A percentile compares a stretch with the other conserved stretches of the same genome.
phyloP scores from a whole-genome alignment of 2,113 vertebrate species.

The Oceanites oceanicus region DNA sequence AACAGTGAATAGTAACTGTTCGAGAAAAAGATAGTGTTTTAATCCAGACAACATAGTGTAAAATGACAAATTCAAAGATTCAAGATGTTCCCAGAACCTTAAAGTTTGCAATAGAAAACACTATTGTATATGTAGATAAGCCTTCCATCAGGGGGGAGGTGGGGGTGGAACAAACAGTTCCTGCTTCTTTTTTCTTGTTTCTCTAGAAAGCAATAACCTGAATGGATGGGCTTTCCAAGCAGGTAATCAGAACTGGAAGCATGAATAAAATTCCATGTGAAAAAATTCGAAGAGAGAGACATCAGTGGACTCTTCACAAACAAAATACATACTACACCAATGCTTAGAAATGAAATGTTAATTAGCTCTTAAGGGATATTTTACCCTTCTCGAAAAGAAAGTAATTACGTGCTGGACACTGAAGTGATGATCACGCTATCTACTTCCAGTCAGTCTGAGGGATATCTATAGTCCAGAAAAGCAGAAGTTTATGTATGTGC shows the following conservation, averaged over 20 bases:
- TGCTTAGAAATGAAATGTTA: not conserved
- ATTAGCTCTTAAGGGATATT: not conserved
- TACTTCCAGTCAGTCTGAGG: not conserved
- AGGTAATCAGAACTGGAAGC: not conserved
- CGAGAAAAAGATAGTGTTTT: not conserved
- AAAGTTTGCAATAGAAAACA: not conserved
- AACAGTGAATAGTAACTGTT: not conserved
- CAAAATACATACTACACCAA: not conserved
- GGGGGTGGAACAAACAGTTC: not conserved
- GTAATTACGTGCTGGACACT: fast-evolving
- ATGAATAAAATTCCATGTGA: not conserved
- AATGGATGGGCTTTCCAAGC: not conserved
- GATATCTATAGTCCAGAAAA: not conserved
- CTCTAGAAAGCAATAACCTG: not conserved
- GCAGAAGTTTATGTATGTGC: not conserved
- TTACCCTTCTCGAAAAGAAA: not conserved
- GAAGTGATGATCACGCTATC: not conserved
- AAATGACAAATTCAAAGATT: not conserved
- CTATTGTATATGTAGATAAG: not conserved
- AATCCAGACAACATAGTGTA: not conserved
- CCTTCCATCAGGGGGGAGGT: not conserved
- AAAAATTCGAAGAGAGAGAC: not conserved
- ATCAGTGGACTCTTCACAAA: not conserved
- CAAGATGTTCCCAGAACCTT: not conserved
- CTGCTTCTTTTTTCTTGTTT: not conserved